Evolutionary conservation across 2,113 vertebrate species (phyloP).

Genomic region (Clarias batrachus): DNA sequence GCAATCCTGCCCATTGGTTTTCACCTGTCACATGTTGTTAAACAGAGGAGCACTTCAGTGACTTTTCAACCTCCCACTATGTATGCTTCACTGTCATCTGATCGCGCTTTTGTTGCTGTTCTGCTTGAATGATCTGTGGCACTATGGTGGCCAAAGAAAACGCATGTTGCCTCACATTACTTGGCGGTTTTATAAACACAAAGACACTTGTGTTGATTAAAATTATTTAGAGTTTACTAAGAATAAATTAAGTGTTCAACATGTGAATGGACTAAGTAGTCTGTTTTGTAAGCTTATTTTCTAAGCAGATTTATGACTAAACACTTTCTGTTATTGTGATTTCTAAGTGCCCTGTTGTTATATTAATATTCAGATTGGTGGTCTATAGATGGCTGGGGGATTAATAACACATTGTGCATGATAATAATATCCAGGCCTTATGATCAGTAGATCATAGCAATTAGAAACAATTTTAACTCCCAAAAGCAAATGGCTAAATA

Average conservation of each 20-base stretch:
- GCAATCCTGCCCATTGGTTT: slow-evolving; percentile 43
- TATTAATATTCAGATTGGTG: not conserved
- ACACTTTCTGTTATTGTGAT: not conserved
- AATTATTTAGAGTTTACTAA: not conserved
- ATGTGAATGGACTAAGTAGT: not conserved
- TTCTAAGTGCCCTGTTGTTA: not conserved
- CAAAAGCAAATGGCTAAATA: too few relatives aligned
- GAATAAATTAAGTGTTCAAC: not conserved
- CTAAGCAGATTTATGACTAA: not conserved
- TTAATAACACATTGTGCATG: not conserved
- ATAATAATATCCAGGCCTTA: not conserved
- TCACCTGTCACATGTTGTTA: slow-evolving; percentile 52
- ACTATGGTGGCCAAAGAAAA: slow-evolving; percentile 28
- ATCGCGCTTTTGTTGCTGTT: slow-evolving; percentile 34
- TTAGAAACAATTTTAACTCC: too few relatives aligned
- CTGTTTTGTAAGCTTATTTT: not conserved
- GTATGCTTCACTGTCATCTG: slow-evolving; percentile 44
- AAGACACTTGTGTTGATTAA: slow-evolving; percentile 7
- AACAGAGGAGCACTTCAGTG: slow-evolving; percentile 41
- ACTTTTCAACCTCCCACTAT: slow-evolving; percentile 42
- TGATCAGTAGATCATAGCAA: too few relatives aligned
- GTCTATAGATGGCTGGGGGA: not conserved
- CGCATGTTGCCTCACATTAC: slow-evolving; percentile 10
- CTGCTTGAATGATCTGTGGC: slow-evolving; percentile 37
- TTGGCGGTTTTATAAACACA: not conserved